Percentiles rank a stretch among this genome's conserved stretches.
Evolutionary conservation across 2,113 vertebrate species (phyloP).

Genomic region (Spea bombifrons): DNA sequence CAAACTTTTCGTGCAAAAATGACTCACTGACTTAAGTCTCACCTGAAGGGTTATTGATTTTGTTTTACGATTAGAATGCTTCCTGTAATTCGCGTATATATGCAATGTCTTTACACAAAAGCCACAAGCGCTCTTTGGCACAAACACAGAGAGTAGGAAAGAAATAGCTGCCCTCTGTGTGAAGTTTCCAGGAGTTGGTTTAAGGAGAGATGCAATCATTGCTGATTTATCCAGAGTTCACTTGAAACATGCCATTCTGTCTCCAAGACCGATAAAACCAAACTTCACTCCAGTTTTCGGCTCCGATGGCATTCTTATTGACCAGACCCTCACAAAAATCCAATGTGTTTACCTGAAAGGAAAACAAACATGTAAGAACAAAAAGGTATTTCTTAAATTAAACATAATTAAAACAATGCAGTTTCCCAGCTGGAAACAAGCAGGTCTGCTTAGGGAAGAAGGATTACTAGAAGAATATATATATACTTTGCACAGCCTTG

Average conservation of each 20-base stretch:
- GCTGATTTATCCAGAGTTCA: neutral
- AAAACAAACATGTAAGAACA: neutral
- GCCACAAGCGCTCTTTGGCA: constrained; percentile 16
- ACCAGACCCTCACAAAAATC: constrained; percentile 1
- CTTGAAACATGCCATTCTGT: neutral
- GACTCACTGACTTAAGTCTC: constrained; percentile 8
- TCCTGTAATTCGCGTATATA: constrained; percentile 13
- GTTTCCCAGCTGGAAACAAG: neutral
- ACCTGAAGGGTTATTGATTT: constrained; percentile 10
- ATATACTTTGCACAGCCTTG: no score
- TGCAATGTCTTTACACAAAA: constrained; percentile 10
- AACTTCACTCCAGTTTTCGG: constrained; percentile 5
- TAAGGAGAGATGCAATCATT: neutral
- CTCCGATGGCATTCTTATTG: neutral
- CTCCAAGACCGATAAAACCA: constrained; percentile 10
- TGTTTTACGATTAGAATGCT: constrained; percentile 14
- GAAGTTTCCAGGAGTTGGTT: constrained; percentile 4
- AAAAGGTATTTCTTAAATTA: neutral
- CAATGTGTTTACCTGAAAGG: constrained; percentile 31
- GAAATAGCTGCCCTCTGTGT: neutral
- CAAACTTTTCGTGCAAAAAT: neutral
- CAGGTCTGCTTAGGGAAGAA: no score
- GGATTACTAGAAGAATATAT: no score
- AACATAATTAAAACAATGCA: neutral
- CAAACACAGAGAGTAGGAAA: neutral